Conservation (phyloP, 2,113 vertebrate genomes). For the Mobula birostris region DNA sequence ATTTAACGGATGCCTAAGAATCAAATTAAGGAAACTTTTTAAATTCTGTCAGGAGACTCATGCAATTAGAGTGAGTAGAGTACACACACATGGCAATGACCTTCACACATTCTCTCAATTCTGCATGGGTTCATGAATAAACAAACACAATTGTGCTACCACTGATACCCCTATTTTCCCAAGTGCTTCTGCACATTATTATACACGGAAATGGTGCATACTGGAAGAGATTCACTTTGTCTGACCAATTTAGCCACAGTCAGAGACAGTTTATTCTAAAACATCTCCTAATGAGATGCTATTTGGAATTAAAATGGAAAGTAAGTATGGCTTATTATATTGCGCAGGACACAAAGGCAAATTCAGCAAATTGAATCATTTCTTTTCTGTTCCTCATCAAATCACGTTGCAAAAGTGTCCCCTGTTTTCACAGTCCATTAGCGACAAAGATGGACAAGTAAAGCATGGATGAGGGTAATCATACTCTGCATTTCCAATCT, state of each 20-base stretch:
- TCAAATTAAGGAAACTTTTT: not conserved
- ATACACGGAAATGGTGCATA: too few species aligned
- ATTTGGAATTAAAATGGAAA: slow-evolving; percentile 11
- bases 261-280: not conserved
- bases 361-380: not conserved
- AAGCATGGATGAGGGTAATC: not conserved
- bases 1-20: not conserved
- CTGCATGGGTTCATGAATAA: not conserved
- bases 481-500: not conserved
- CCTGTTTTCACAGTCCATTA: not conserved
- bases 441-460: not conserved
- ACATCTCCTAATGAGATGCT: not conserved
- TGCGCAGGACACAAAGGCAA: not conserved
- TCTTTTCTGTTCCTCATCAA: not conserved
- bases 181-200: not conserved
- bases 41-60: not conserved
- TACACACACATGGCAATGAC: not conserved
- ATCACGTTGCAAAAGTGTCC: not conserved
- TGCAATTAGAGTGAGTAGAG: too few species aligned
- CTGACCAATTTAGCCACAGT: not conserved
- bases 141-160: not conserved
- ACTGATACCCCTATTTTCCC: slow-evolving; percentile 5
- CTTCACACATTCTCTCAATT: not conserved
- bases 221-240: not conserved
- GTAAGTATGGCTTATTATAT: not conserved